Base-by-base conservation (phyloP, 2,888 invertebrate species). In the Protodeltote pygarga region DNA sequence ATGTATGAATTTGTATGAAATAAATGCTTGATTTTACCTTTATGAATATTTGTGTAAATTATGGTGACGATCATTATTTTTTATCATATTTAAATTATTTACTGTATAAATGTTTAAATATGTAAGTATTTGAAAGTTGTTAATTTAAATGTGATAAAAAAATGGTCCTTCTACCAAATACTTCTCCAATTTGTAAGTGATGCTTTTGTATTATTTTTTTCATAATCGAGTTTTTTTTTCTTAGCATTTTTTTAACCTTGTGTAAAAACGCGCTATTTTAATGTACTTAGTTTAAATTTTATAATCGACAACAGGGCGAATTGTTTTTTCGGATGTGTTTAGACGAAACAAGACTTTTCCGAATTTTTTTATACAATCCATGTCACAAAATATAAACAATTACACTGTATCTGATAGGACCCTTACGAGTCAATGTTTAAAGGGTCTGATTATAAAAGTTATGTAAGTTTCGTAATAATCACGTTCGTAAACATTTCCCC, bases 31-130 rank as follows among this genome's bases (percentile, higher is more conserved):
- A 72, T 75, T 77, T 77, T 79, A 75, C 73, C 67, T 71, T 74
- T 73, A 73, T 74, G 77, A 68, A 70, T 73, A 71, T 79, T 82
- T 77, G 75, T 86, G 81, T 87, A 81, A 84, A 81, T 82, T 82
- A 81, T 40, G 33, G 45, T 41, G 37, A 16, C 31, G 14, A 25
- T 8, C 9, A 35, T 38, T 32, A 25, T 58, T 64, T 52, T 50
- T 42, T 40, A 25, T 24, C 32, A 37, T 39, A 50, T 16, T 44
- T 17, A 21, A 34, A 29, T 42, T n/a, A 19, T 35, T 23, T 11
- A 16, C 11, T 40, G 9, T 13, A 16, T 2, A 16, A 32, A 54
- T 39, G 13, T 47, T 23, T 13, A 25, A 38, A 25, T 2, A 23
- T 20, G 3, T 23, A 8, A 28, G 24, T 34, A 24, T 11, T 17